Evolutionary conservation across 2,888 invertebrate species (phyloP).

Genomic region (Noctua janthina): DNA sequence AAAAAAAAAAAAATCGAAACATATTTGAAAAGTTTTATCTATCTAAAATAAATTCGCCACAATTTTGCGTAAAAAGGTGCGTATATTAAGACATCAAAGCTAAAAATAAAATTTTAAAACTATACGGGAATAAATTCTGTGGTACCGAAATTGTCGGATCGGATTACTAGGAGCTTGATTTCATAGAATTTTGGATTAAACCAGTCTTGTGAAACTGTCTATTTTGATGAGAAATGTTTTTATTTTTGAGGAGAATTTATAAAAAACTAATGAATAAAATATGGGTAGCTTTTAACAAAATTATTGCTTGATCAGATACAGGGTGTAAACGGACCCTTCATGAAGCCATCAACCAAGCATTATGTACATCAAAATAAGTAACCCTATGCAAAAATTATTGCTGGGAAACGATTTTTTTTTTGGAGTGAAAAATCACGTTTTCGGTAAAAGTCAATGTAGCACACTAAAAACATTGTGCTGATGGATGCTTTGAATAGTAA

Average conservation of each 20-base stretch:
- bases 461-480: too few species aligned
- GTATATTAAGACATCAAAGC: neutral
- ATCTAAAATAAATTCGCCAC: conserved; percentile 9
- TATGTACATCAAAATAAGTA: too few species aligned
- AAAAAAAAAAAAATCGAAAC: neutral
- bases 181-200: neutral
- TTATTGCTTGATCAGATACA: neutral
- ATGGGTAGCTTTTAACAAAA: neutral
- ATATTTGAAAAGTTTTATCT: conserved; percentile 2
- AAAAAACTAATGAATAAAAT: neutral
- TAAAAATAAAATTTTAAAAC: neutral
- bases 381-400: too few species aligned
- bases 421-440: too few species aligned
- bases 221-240: neutral
- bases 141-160: neutral
- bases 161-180: neutral
- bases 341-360: too few species aligned
- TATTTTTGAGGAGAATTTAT: neutral
- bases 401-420: too few species aligned
- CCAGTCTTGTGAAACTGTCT: neutral
- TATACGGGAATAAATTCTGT: neutral
- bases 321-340: too few species aligned
- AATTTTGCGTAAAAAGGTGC: conserved; percentile 1
- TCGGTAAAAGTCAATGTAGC: too few species aligned
- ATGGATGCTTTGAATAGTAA: too few species aligned